These are phyloP conservation scores for Sepioteuthis lessoniana DNA, from an alignment of 2,888 invertebrate species.

Conservation along the genomic window DNA sequence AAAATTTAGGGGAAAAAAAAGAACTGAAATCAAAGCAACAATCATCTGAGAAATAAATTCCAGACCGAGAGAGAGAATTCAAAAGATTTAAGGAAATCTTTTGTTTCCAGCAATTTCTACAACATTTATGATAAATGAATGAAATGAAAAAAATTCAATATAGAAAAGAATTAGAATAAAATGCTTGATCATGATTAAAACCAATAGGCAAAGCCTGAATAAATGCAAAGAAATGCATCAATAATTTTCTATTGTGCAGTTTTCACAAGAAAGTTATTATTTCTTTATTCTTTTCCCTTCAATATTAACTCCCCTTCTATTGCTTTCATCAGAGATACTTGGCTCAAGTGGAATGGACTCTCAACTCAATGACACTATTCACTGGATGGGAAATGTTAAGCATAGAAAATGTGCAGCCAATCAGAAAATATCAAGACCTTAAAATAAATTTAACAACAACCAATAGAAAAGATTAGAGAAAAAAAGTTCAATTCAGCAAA, in stretches of 20 bases:
- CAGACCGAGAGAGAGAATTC: not conserved
- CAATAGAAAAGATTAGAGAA: not conserved
- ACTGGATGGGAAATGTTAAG: not conserved
- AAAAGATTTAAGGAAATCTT: slow-evolving; percentile 6
- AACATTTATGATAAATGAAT: not conserved
- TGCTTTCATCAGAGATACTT: slow-evolving; percentile 5
- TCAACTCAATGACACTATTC: not conserved
- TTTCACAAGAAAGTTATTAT: not conserved
- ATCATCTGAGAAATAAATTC: not conserved
- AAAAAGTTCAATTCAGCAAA: not conserved
- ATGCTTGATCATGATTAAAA: slow-evolving; percentile 11
- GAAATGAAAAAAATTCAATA: not conserved
- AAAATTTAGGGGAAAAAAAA: not conserved
- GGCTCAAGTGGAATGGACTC: not conserved
- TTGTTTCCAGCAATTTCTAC: not conserved
- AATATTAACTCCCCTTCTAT: not conserved
- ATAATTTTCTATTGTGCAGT: not conserved
- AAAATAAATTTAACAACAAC: not conserved
- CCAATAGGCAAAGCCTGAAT: slow-evolving; percentile 10
- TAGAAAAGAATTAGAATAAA: not conserved
- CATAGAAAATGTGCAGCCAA: not conserved
- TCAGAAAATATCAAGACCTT: not conserved
- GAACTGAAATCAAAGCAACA: not conserved
- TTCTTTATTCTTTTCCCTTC: not conserved
- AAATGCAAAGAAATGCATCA: not conserved